phyloP scores from a whole-genome alignment of 2,113 vertebrate species.

The Columba livia region DNA sequence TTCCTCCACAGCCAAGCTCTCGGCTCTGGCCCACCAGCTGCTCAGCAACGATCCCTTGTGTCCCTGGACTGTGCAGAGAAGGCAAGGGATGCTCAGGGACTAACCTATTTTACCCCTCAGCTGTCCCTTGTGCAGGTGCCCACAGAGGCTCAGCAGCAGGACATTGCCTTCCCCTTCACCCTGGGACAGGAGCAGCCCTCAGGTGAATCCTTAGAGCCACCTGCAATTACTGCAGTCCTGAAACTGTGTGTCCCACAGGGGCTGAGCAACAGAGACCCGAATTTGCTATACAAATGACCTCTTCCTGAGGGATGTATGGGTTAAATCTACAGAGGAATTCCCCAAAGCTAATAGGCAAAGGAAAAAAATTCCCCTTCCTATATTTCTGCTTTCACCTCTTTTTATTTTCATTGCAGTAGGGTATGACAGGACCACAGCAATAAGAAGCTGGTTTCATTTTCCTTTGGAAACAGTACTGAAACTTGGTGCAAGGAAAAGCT shows the following conservation, averaged over 20 bases:
- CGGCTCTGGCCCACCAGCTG: background rate
- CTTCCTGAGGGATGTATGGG: background rate
- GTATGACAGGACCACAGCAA: background rate
- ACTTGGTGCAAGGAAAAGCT: background rate
- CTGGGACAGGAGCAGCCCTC: fast-evolving
- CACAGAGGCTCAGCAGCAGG: fast-evolving
- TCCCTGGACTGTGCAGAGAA: background rate
- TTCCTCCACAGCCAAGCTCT: background rate
- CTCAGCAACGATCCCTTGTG: background rate
- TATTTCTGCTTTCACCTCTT: background rate
- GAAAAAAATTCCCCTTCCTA: background rate
- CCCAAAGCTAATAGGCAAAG: background rate
- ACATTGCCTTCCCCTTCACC: background rate
- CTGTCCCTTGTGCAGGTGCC: background rate
- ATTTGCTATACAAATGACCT: background rate
- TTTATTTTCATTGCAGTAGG: background rate
- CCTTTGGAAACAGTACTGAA: background rate
- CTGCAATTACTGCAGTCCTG: fast-evolving
- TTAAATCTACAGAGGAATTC: background rate
- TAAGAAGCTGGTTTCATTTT: background rate
- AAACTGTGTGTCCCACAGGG: background rate
- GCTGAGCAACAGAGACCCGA: background rate
- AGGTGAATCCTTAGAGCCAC: background rate
- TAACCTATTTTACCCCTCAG: background rate
- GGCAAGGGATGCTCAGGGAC: background rate